These are phyloP conservation scores for Tipula vernalis DNA, from an alignment of 2,888 invertebrate genomes.

Conservation along the genomic window DNA sequence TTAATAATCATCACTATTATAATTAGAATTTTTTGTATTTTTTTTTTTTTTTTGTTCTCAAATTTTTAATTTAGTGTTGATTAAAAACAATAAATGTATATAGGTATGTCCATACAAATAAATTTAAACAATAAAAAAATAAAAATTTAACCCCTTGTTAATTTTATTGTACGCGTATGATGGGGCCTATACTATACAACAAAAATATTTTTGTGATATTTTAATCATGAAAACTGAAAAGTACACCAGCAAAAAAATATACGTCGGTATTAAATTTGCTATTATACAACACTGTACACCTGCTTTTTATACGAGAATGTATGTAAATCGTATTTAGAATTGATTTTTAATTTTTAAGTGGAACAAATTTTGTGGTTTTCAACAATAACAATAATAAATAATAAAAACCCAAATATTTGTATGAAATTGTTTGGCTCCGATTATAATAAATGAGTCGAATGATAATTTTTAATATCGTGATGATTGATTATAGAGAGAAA, in stretches of 20 bases:
- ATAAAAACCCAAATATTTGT: neutral
- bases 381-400: neutral
- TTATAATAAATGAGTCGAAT: neutral
- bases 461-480: neutral
- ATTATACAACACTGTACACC: neutral
- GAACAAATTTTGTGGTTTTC: neutral
- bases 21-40: neutral
- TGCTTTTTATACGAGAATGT: neutral
- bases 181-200: neutral
- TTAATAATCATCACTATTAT: slow-evolving; percentile 4
- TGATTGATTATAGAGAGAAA: neutral
- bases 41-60: neutral
- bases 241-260: neutral
- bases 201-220: neutral
- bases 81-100: neutral
- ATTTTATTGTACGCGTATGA: neutral
- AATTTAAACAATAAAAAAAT: neutral
- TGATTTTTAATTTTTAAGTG: neutral
- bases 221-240: neutral
- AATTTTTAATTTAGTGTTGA: neutral
- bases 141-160: neutral
- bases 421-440: neutral
- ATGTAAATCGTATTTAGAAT: neutral
- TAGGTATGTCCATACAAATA: neutral
- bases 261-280: neutral